Evolutionary conservation across 2,888 invertebrate genomes (phyloP).

Genomic region (Lottia gigantea): DNA sequence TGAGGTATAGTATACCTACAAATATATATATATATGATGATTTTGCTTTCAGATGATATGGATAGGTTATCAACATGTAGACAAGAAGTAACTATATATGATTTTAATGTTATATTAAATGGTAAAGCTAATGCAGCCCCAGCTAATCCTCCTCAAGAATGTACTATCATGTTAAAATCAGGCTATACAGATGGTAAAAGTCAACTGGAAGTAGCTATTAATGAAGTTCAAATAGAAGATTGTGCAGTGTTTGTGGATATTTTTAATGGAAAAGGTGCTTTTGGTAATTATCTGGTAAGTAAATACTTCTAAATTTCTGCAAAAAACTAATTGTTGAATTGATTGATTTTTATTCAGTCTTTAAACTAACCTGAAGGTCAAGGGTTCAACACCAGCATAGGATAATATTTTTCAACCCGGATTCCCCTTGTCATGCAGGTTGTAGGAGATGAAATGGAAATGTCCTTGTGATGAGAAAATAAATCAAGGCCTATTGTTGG

Average conservation of each 20-base stretch:
- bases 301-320: not conserved
- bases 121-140: conserved; percentile 41
- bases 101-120: conserved; percentile 38
- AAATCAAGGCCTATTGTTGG: too few relatives aligned
- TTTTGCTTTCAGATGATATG: conserved; percentile 34
- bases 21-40: too few relatives aligned
- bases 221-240: conserved; percentile 44
- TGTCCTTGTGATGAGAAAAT: too few relatives aligned
- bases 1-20: too few relatives aligned
- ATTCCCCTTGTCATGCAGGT: too few relatives aligned
- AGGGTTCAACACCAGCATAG: too few relatives aligned
- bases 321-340: too few relatives aligned
- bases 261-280: conserved; percentile 42
- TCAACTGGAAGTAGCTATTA: conserved; percentile 48
- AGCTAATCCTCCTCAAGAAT: conserved; percentile 43
- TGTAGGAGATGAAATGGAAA: too few relatives aligned
- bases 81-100: conserved; percentile 42
- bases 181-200: conserved; percentile 43
- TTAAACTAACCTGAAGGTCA: too few relatives aligned
- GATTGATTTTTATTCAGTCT: too few relatives aligned
- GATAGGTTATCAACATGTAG: conserved; percentile 42
- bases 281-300: conserved; percentile 45
- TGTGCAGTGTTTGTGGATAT: conserved; percentile 45
- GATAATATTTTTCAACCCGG: too few relatives aligned
- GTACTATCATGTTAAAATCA: conserved; percentile 44